Conservation (phyloP, 2,888 invertebrate genomes). For the Copidosoma aretas region DNA sequence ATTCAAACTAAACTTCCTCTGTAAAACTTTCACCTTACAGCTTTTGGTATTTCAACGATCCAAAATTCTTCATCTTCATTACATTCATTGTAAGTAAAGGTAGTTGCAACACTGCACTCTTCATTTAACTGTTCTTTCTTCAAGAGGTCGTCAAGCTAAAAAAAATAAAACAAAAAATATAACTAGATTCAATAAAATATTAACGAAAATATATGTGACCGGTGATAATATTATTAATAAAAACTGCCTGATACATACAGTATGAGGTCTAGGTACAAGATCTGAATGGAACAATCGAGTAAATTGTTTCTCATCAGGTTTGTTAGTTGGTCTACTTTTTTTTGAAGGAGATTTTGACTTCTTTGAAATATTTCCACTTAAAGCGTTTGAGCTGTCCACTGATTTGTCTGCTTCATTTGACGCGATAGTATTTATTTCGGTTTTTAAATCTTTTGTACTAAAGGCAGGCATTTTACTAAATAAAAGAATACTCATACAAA, state of each 20-base stretch:
- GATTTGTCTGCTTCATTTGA: constrained; percentile 30
- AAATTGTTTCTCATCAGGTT: not conserved
- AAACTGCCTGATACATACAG: constrained; percentile 27
- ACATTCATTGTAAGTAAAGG: constrained; percentile 36
- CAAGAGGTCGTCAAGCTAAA: constrained; percentile 39
- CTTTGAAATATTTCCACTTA: constrained; percentile 19
- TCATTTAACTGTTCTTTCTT: constrained; percentile 26
- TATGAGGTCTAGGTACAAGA: constrained; percentile 39
- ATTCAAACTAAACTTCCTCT: not conserved
- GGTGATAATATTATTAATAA: not conserved
- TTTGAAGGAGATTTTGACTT: constrained; percentile 2
- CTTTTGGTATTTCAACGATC: constrained; percentile 43
- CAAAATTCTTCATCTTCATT: constrained; percentile 42
- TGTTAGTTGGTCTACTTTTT: constrained; percentile 1
- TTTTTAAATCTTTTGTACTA: constrained; percentile 34
- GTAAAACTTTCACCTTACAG: constrained; percentile 30
- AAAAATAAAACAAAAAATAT: constrained; percentile 10
- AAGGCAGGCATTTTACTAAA: constrained; percentile 39
- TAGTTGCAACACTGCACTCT: constrained; percentile 18
- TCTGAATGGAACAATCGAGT: not conserved
- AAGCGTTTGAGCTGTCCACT: constrained; percentile 23
- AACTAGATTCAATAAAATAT: not conserved
- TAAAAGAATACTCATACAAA: not conserved
- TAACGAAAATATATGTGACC: not conserved
- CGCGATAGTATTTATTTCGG: constrained; percentile 38